These are phyloP conservation scores for Solea senegalensis DNA, from an alignment of 2,113 vertebrate species.

Conservation along the genomic window DNA sequence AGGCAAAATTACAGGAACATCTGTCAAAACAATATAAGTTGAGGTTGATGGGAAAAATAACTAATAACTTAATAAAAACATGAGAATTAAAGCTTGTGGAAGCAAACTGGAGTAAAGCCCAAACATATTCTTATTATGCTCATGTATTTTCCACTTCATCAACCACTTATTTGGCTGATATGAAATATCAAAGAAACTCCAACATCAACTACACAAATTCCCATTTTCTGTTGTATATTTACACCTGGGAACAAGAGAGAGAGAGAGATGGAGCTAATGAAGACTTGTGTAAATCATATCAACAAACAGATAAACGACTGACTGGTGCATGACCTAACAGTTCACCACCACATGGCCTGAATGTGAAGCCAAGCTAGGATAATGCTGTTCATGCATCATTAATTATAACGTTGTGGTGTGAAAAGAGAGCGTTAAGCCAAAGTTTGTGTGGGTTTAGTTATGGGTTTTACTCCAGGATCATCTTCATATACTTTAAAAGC, in stretches of 20 bases:
- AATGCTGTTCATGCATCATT: conserved; percentile 59
- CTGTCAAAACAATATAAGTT: no score
- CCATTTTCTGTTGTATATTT: no score
- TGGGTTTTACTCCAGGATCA: neutral
- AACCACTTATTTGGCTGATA: no score
- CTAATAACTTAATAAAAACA: no score
- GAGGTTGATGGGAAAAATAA: no score
- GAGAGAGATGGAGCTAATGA: neutral
- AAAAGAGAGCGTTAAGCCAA: conserved; percentile 50
- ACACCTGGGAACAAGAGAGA: neutral
- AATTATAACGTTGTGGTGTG: conserved; percentile 52
- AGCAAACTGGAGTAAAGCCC: no score
- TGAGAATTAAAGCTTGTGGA: no score
- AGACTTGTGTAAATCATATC: neutral
- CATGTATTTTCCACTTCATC: no score
- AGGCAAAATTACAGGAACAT: no score
- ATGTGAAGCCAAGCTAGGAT: conserved; percentile 61
- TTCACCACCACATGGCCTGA: conserved; percentile 36
- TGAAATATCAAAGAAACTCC: no score
- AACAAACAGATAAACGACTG: neutral
- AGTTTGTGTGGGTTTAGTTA: conserved; percentile 1
- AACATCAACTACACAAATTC: neutral
- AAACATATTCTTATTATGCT: no score
- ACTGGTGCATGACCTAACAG: conserved; percentile 31
- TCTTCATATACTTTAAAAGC: neutral